Percentiles rank a stretch among this genome's conserved stretches.
Evolutionary conservation across 1,140 invertebrate species (phyloP).

Genomic region (Euschistus heros): DNA sequence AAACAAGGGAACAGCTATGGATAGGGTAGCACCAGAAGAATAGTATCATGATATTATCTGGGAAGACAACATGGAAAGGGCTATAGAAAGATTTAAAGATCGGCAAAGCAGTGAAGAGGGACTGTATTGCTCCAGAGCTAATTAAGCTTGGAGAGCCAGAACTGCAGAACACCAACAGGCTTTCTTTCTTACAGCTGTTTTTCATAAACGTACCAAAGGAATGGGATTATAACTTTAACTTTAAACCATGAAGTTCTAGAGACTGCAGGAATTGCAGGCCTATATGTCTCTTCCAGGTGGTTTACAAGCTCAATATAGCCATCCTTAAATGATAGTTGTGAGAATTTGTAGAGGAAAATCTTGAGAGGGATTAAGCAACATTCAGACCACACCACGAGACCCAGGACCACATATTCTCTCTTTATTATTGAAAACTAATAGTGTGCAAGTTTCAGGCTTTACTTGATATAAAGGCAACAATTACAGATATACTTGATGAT

Average conservation of each 20-base stretch:
- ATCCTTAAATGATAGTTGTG: background rate
- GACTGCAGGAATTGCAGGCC: too few relatives aligned
- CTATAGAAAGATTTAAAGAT: background rate
- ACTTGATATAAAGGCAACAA: background rate
- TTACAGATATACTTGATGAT: too few relatives aligned
- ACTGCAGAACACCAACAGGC: background rate
- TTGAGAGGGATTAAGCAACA: background rate
- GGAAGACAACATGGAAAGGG: background rate
- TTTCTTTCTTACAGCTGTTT: background rate
- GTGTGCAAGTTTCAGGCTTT: background rate
- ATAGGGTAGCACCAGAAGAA: background rate
- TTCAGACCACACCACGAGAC: background rate
- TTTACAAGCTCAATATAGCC: background rate
- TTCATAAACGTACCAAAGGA: too few relatives aligned
- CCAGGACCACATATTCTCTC: background rate
- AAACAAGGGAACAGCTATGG: background rate
- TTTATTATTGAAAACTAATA: background rate
- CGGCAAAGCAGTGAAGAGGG: background rate
- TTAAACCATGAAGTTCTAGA: too few relatives aligned
- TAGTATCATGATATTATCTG: too few relatives aligned
- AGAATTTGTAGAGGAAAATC: background rate
- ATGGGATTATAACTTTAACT: too few relatives aligned
- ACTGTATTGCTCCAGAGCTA: background rate
- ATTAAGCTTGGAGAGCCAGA: background rate
- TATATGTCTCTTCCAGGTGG: too few relatives aligned